phyloP scores from a whole-genome alignment of 2,888 invertebrate genomes.

The Therioaphis trifolii region DNA sequence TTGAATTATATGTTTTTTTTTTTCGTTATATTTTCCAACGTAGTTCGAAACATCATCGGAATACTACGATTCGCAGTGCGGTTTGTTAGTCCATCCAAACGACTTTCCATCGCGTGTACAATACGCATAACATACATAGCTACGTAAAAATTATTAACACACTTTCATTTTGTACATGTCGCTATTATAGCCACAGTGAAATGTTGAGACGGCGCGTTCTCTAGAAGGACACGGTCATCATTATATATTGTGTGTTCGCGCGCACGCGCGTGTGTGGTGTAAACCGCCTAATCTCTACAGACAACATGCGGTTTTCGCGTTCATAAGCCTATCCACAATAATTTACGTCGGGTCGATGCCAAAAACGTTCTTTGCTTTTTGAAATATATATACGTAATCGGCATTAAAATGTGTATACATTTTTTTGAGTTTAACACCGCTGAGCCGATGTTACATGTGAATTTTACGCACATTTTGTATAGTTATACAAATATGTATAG shows the following conservation, averaged over 20 bases:
- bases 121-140: too few species aligned
- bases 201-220: neutral
- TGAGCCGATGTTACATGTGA: too few species aligned
- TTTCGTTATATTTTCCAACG: too few species aligned
- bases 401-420: neutral
- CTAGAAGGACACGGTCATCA: neutral
- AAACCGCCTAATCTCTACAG: too few species aligned
- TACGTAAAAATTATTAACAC: neutral
- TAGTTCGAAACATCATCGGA: too few species aligned
- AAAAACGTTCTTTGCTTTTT: conserved; percentile 11
- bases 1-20: too few species aligned
- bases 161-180: neutral
- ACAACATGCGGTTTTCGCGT: neutral
- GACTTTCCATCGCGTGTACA: too few species aligned
- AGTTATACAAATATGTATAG: too few species aligned
- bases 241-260: neutral
- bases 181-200: neutral
- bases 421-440: neutral
- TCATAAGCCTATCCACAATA: too few species aligned
- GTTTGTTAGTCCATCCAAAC: too few species aligned
- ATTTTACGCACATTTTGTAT: too few species aligned
- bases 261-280: neutral
- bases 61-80: too few species aligned
- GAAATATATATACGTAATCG: conserved; percentile 6
- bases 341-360: neutral